Percentiles rank a stretch among this genome's conserved stretches.
Evolutionary conservation across 2,888 invertebrate species (phyloP).

Genomic region (Autographa pulchrina): DNA sequence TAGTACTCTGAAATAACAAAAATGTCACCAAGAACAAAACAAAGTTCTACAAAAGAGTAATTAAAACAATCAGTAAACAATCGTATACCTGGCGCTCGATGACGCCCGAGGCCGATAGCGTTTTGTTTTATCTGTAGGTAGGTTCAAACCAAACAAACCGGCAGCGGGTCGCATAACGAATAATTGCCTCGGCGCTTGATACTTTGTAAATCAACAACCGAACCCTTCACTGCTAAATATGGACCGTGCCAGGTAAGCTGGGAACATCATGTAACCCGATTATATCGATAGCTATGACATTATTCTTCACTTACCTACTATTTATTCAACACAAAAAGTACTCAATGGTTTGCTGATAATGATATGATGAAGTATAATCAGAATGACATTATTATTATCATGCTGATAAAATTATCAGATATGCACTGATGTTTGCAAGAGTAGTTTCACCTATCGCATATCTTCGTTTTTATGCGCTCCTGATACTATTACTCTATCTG

Average conservation of each 20-base stretch:
- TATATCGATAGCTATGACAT: not conserved
- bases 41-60: slow-evolving; percentile 22
- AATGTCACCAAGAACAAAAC: slow-evolving; percentile 7
- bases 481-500: not conserved
- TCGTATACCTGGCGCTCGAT: slow-evolving; percentile 11
- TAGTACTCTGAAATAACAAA: slow-evolving; percentile 26
- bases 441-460: not conserved
- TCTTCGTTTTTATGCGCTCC: not conserved
- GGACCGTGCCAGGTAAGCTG: not conserved
- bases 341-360: not conserved
- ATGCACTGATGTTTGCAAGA: not conserved
- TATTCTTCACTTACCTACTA: slow-evolving; percentile 3
- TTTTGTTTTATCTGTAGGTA: slow-evolving; percentile 25
- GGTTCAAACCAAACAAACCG: slow-evolving; percentile 31
- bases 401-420: slow-evolving; percentile 1
- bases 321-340: slow-evolving; percentile 1
- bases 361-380: not conserved
- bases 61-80: slow-evolving; percentile 34
- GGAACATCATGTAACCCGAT: slow-evolving; percentile 3
- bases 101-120: slow-evolving; percentile 14
- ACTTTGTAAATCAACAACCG: slow-evolving; percentile 4
- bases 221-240: slow-evolving; percentile 1
- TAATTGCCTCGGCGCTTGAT: slow-evolving; percentile 9
- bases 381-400: not conserved
- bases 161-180: slow-evolving; percentile 10